Evolutionary conservation across 2,797 vertebrate species (phyloP), one percentile per base, ranked within the genome.

Genomic region (Anabacerthia variegaticeps): DNA sequence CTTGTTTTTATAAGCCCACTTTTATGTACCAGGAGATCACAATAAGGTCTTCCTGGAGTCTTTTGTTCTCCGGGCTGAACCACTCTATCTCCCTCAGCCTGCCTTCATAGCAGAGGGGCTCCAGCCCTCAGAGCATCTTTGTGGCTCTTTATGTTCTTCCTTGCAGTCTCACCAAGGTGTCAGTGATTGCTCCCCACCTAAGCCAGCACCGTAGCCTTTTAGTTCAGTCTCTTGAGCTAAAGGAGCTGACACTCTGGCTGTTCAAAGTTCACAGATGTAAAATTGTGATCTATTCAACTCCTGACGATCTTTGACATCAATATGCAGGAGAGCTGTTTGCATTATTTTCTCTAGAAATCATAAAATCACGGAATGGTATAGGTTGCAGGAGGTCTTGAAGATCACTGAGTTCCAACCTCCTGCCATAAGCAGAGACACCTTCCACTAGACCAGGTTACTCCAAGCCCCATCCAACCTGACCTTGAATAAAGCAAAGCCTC

Each of bases 1-100:
- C 11, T 36, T 22, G 7, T 72, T 27, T 12, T 43, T 7, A 9
- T 2, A 24, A 36, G 4, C 8, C 3, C 2, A 3, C 2, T 43
- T 37, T 37, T 8, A 48, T 15, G 16, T 18, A 46, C 22, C n/a
- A 32, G 43, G n/a, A 48, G 22, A 10, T 12, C 46, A 39, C 21
- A 21, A 14, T 4, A 27, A 20, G 4, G 1, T 17, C 12, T 41
- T 26, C 54, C 44, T 41, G 46, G 55, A 26, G 7, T 10, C 15
- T 23, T 41, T 6, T 32, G 8, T 67, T 19, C 14, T 41, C 14
- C 34, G 41, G 48, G 27, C 12, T 41, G 26, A 48, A 7, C 8
- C 3, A 9, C 22, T 13, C 4, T 8, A 16, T 5, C 30, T 34
- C 23, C n/a, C 39, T 41, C 69, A 68, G 22, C 22, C 39, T 62